Percentiles rank a stretch among this genome's conserved stretches.
phyloP scores from a whole-genome alignment of 2,113 vertebrate species.

The cat (Felis catus) region F.catus_Fca126_mat1.0 CM031421.1:22225501-22226000 shows the following conservation, averaged over 20 bases:
- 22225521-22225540: conserved; percentile 38
- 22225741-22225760: not conserved
- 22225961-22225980: not conserved
- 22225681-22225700: not conserved
- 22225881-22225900: not conserved
- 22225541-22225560: conserved; percentile 66
- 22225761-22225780: not conserved
- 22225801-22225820: not conserved
- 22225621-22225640: conserved; percentile 71
- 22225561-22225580: conserved; percentile 55
- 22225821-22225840: not conserved
- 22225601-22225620: conserved; percentile 65
- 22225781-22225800: not conserved
- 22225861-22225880: not conserved
- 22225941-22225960: not conserved
- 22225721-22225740: not conserved
- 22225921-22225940: not conserved
- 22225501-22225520: not conserved
- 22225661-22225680: conserved; percentile 49
- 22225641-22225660: conserved; percentile 60
- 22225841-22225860: not conserved
- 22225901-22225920: not conserved
- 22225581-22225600: conserved; percentile 69
- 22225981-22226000: not conserved
- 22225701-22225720: not conserved